Evolutionary conservation across 2,113 vertebrate species (phyloP).

Genomic region (Gyps fulvus): DNA sequence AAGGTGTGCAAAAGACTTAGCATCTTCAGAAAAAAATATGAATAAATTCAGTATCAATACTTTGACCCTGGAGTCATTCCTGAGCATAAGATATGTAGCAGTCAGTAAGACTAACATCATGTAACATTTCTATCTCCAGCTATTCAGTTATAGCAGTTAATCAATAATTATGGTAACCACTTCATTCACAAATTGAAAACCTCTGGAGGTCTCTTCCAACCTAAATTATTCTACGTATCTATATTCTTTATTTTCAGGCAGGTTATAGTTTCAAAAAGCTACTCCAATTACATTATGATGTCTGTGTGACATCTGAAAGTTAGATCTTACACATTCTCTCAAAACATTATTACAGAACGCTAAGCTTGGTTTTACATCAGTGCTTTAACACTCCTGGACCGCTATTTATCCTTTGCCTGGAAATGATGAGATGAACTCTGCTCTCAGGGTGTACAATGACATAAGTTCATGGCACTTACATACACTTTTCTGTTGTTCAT

Average conservation of each 20-base stretch:
- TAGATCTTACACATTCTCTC: not conserved
- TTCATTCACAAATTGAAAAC: constrained; percentile 9
- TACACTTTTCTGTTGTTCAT: not conserved
- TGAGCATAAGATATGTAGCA: not conserved
- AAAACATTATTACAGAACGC: not conserved
- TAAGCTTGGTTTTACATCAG: not conserved
- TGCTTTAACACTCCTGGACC: not conserved
- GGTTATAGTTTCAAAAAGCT: not conserved
- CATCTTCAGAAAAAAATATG: not conserved
- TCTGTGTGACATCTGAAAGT: not conserved
- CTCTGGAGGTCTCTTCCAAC: not conserved
- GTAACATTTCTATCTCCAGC: not conserved
- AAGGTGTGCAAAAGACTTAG: not conserved
- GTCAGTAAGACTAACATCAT: not conserved
- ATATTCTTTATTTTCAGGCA: not conserved
- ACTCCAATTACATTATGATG: not conserved
- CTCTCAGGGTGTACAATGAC: not conserved
- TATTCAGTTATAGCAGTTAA: not conserved
- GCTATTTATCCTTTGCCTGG: not conserved
- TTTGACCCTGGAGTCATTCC: not conserved
- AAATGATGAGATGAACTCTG: not conserved
- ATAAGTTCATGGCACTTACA: not conserved
- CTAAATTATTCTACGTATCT: not conserved
- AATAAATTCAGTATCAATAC: not conserved
- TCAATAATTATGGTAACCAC: not conserved